These are phyloP conservation scores for Tympanuchus pallidicinctus DNA, from an alignment of 2,113 vertebrate species.

Conservation along the genomic window DNA sequence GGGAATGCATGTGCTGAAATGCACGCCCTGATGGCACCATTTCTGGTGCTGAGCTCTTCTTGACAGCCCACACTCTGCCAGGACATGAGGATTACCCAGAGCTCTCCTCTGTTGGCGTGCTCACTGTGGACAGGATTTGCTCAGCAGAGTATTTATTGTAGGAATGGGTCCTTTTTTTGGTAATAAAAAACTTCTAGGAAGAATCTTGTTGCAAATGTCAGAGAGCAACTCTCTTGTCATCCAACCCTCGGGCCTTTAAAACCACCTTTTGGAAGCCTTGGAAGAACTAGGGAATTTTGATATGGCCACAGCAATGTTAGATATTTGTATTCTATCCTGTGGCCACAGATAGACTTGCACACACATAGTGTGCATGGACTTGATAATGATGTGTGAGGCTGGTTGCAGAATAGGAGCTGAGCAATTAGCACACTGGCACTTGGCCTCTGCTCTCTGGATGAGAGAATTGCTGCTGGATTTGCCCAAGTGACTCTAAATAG, in stretches of 20 bases:
- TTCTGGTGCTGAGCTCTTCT: background rate
- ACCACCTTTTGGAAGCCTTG: background rate
- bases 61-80: background rate
- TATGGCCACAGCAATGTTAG: background rate
- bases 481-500: constrained; percentile 35
- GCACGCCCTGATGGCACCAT: rapidly evolving
- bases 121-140: background rate
- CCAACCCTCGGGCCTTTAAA: background rate
- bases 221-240: background rate
- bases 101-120: background rate
- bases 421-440: constrained; percentile 8
- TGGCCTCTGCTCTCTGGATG: constrained; percentile 8
- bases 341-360: background rate
- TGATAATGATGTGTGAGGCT: background rate
- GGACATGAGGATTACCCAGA: background rate
- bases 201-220: background rate
- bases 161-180: too few species aligned
- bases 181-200: background rate
- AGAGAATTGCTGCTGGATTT: background rate
- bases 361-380: background rate
- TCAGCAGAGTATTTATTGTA: background rate
- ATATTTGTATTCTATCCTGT: background rate
- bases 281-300: background rate
- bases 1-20: background rate
- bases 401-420: background rate